A percentile compares a stretch with the other conserved stretches of the same genome.
These are phyloP conservation scores for Lophotriccus pileatus DNA, from an alignment of 2,797 vertebrate species.

Conservation along the genomic window DNA sequence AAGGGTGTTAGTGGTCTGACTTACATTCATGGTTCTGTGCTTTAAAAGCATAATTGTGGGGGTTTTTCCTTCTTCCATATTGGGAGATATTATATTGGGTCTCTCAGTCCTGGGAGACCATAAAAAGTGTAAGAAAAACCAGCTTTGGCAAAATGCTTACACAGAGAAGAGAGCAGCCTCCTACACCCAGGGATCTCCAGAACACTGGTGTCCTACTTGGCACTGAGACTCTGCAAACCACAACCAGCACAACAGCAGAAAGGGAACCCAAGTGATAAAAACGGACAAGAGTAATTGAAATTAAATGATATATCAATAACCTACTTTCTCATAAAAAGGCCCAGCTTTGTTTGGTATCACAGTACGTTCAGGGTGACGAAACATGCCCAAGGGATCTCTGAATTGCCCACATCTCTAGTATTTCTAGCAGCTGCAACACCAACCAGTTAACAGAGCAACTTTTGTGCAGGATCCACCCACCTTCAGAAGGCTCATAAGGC, in stretches of 20 bases:
- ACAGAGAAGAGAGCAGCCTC: neutral
- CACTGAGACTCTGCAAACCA: neutral
- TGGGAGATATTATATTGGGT: too few species aligned
- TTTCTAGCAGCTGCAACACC: neutral
- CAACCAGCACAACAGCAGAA: neutral
- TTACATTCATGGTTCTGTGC: neutral
- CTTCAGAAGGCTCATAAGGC: fast-evolving
- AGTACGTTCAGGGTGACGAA: neutral
- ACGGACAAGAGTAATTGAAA: neutral
- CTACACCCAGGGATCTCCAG: neutral
- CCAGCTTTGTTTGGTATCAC: neutral
- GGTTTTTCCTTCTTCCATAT: neutral
- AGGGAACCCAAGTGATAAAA: neutral
- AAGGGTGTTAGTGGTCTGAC: neutral
- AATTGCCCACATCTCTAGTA: neutral
- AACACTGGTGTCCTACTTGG: neutral
- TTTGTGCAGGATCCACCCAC: neutral
- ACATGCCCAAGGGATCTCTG: neutral
- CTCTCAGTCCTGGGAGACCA: neutral
- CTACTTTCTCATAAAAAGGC: neutral
- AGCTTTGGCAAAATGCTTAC: neutral
- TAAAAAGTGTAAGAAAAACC: neutral
- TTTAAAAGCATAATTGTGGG: neutral
- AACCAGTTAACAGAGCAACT: neutral
- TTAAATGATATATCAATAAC: neutral